These are phyloP conservation scores for Ceratosolen solmsi DNA, from an alignment of 1,140 invertebrate species.

Conservation along the genomic window DNA sequence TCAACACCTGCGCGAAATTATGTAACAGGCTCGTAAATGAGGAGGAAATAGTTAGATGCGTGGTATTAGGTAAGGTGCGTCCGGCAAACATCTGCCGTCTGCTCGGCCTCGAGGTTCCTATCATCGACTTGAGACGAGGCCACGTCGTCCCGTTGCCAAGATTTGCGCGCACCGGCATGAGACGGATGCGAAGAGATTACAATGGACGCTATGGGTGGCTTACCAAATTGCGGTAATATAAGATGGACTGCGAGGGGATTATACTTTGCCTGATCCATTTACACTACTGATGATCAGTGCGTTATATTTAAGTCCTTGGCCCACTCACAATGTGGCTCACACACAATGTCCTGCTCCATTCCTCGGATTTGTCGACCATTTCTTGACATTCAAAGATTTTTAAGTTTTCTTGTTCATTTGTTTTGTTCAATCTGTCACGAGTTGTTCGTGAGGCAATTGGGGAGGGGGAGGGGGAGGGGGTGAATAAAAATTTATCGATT, in stretches of 20 bases:
- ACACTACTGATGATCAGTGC: background rate
- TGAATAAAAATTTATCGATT: too few species aligned
- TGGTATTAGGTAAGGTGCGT: slow-evolving; percentile 58
- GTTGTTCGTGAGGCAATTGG: too few species aligned
- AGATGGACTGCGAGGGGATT: slow-evolving; percentile 38
- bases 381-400: too few species aligned
- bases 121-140: too few species aligned
- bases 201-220: slow-evolving; percentile 7
- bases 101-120: too few species aligned
- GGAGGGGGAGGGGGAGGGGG: too few species aligned
- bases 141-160: background rate
- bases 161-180: background rate
- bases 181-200: slow-evolving; percentile 29
- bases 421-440: too few species aligned
- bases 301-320: background rate
- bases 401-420: too few species aligned
- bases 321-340: too few species aligned
- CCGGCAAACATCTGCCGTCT: slow-evolving; percentile 57
- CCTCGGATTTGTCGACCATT: too few species aligned
- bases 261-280: slow-evolving; percentile 19
- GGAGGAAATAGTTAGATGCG: slow-evolving; percentile 25
- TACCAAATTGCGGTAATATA: slow-evolving; percentile 24
- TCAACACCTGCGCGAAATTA: slow-evolving; percentile 16
- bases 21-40: slow-evolving; percentile 2
- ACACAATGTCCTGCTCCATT: too few species aligned